Evolutionary conservation across 2,797 vertebrate species (phyloP), one percentile per base, ranked within the genome.

Genomic region (Alosa sapidissima): DNA sequence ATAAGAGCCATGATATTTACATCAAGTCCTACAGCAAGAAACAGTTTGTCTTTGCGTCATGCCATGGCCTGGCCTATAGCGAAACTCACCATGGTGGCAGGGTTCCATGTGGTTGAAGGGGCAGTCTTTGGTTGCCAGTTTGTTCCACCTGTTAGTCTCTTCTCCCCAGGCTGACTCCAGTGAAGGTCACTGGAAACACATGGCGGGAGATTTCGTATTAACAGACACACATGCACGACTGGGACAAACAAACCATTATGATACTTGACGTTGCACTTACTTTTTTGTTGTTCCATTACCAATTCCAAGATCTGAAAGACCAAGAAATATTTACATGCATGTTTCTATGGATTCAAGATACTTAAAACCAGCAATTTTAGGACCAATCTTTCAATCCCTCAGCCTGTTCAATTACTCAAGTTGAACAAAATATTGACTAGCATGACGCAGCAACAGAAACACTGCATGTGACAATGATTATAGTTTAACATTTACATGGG

Each of bases 81-180:
- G 24, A 19, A 41, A 13, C 96, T 94, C 94, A 99, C 98, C 97
- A 98, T 94, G 0, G 97, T 95, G 0, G 97, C 96, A 88, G 97
- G 96, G n/a, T 96, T 99, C 98, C 98, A 99, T 6, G 98, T 98
- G 87, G 98, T 98, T 82, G 97, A 97, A 3, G 97, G 97, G 72
- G 97, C 97, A 3, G 94, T 95, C 94, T 97, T 99, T 91, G 97
- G 97, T 87, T 98, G 97, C 98, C 98, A 99, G 92, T 98, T 99
- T 91, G 91, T 97, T 90, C 98, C 98, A 90, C 98, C 98, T 5
- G 98, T 99, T 89, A 99, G 92, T 90, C 95, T 99, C 95, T 97
- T 99, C 92, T 99, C 98, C 88, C 98, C 97, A 54, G 98, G 98
- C 87, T 99, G 98, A 95, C 95, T 98, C 98, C 98, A 99, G 92